Percentiles rank a stretch among this genome's conserved stretches.
Evolutionary conservation across 2,113 vertebrate species (phyloP).

Genomic region (Theropithecus gelada): DNA sequence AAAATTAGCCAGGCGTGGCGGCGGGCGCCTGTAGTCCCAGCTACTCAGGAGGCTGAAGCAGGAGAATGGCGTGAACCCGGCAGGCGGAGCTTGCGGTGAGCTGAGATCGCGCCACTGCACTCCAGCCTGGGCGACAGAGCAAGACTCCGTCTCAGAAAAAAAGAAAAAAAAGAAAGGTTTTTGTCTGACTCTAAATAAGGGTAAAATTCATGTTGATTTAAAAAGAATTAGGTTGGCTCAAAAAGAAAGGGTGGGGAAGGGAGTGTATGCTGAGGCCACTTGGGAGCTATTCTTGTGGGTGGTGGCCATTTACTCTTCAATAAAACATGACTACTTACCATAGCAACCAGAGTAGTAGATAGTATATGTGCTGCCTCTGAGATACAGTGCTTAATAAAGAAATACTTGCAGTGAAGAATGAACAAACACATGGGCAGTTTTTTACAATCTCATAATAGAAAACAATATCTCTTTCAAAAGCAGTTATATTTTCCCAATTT

Average conservation of each 20-base stretch:
- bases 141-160: no score
- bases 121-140: no score
- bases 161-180: not conserved
- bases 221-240: conserved; percentile 13
- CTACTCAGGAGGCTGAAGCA: no score
- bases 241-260: not conserved
- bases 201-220: not conserved
- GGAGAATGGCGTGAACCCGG: no score
- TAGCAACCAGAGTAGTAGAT: conserved; percentile 77
- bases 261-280: conserved; percentile 55
- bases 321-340: conserved; percentile 82
- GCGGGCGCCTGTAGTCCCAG: no score
- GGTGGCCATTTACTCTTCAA: conserved; percentile 80
- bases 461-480: conserved; percentile 66
- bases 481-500: conserved; percentile 65
- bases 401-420: conserved; percentile 53
- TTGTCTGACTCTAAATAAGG: not conserved
- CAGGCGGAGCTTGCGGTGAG: no score
- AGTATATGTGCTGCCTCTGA: conserved; percentile 37
- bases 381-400: conserved; percentile 72
- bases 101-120: no score
- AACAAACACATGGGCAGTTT: conserved; percentile 55
- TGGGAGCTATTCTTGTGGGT: conserved; percentile 67
- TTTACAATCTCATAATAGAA: conserved; percentile 59
- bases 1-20: no score